phyloP scores from a whole-genome alignment of 1,140 invertebrate species.

The Drosophila simulans region DNA sequence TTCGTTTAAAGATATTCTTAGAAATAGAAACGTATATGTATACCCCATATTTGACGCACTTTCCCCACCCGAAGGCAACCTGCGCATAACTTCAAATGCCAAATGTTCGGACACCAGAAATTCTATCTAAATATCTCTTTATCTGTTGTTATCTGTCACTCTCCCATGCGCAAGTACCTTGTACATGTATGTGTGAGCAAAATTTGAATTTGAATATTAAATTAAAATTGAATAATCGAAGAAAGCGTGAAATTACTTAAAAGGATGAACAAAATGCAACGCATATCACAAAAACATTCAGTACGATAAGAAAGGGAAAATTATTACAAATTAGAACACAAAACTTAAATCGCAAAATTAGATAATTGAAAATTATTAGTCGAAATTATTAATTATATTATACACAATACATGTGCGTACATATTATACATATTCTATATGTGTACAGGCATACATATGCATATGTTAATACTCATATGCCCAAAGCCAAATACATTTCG shows the following conservation, averaged over 20 bases:
- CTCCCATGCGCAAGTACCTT: constrained; percentile 17
- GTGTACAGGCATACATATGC: constrained; percentile 44
- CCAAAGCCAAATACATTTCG: constrained; percentile 58
- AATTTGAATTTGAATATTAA: constrained; percentile 7
- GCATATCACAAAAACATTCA: constrained; percentile 71
- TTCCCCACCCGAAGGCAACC: constrained; percentile 1
- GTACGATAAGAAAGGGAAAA: constrained; percentile 29
- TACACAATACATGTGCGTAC: constrained; percentile 31
- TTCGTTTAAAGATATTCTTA: constrained; percentile 58
- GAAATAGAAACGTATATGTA: constrained; percentile 33
- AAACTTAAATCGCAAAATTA: constrained; percentile 61
- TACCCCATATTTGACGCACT: constrained; percentile 26
- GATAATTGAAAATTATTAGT: constrained; percentile 84
- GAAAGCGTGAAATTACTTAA: constrained; percentile 16
- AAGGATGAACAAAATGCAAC: constrained; percentile 63
- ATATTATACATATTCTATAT: constrained; percentile 9
- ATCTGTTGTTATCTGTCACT: constrained; percentile 27
- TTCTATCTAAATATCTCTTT: constrained; percentile 22
- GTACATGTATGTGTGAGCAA: constrained; percentile 22
- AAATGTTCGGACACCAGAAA: neutral
- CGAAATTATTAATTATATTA: constrained; percentile 74
- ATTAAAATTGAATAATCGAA: constrained; percentile 18
- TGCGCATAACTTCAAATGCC: neutral
- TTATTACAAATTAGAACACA: constrained; percentile 46
- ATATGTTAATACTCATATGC: constrained; percentile 25